Percentiles rank a stretch among this genome's conserved stretches.
Evolutionary conservation across 2,888 invertebrate genomes (phyloP).

Genomic region (Xylota segnis): DNA sequence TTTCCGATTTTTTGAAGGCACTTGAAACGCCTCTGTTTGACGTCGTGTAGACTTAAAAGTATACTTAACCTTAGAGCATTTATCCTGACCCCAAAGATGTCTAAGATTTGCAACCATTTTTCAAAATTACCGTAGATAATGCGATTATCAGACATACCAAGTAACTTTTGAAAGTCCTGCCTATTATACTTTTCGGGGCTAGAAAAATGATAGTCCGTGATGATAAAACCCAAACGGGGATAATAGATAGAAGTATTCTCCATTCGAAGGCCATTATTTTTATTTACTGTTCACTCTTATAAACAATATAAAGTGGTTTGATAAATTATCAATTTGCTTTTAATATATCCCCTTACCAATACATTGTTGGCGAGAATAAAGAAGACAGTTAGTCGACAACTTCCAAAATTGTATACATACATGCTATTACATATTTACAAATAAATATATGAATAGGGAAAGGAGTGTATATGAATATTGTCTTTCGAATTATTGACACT

Average conservation of each 20-base stretch:
- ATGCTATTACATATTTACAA: neutral
- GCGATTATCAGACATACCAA: constrained; percentile 60
- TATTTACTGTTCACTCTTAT: constrained; percentile 59
- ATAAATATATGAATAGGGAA: neutral
- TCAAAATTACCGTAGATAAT: constrained; percentile 56
- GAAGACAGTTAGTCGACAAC: constrained; percentile 15
- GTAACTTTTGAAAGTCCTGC: constrained; percentile 54
- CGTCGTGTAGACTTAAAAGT: constrained; percentile 57
- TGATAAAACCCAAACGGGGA: constrained; percentile 53
- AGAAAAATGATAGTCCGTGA: constrained; percentile 63
- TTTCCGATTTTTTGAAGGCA: constrained; percentile 55
- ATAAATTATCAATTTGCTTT: constrained; percentile 41
- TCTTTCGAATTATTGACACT: constrained; percentile 41
- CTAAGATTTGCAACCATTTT: constrained; percentile 32
- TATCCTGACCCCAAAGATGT: constrained; percentile 59
- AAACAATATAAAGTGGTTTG: constrained; percentile 52
- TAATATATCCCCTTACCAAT: neutral
- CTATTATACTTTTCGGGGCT: constrained; percentile 7
- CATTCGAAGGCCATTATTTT: constrained; percentile 27
- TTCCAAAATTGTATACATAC: neutral
- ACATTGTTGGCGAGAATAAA: constrained; percentile 10
- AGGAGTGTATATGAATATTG: neutral
- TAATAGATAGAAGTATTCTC: constrained; percentile 55
- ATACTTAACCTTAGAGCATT: constrained; percentile 15
- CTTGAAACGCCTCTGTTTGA: constrained; percentile 36